Base-by-base conservation (phyloP, 2,888 invertebrate genomes). In the Sceliomorpha sp. region DNA sequence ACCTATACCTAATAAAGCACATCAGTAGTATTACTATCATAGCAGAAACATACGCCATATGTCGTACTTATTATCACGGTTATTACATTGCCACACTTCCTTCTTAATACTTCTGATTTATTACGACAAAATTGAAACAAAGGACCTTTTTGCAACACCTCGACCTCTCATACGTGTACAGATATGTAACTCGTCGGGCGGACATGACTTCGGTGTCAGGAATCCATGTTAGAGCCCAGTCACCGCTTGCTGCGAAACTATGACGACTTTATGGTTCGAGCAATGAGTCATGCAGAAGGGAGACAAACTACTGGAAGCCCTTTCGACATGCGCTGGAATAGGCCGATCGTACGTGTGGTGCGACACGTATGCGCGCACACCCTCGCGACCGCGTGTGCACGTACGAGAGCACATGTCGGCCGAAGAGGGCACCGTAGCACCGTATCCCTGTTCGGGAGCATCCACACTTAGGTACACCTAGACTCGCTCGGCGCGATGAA, bases 231-330 rank as follows among this genome's bases (percentile, higher is more conserved):
- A 31, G 26, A 32, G 24, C 13, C 42, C 27, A 62, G 45, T 53
- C 63, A 29, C 36, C 26, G 48, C 17, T 59, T 36, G 14, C 34
- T 34, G 27, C 59, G 42, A 53, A 69, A 59, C 81, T 78, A 76
- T 82, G 78, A 82, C 81, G 80, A 84, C 82, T 85, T 80, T 80
- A 83, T 77, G 79, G 79, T 79, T 77, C 73, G 76, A 51, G 76
- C 73, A 77, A 80, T 85, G 85, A 86, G 78, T 85, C 85, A 85
- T 79, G 32, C 42, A 48, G 67, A 68, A 72, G 78, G 76, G 80
- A 80, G 77, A 83, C 78, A 81, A 79, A 39, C 51, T 80, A 74
- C 75, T 79, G 75, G 77, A 78, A 83, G 83, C 86, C 85, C 85
- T 85, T 60, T 81, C 78, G 79, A 83, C 79, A 78, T 74, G 70